A percentile compares a stretch with the other conserved stretches of the same genome.
phyloP scores from a whole-genome alignment of 2,888 invertebrate genomes.

The Exocentrus adspersus region DNA sequence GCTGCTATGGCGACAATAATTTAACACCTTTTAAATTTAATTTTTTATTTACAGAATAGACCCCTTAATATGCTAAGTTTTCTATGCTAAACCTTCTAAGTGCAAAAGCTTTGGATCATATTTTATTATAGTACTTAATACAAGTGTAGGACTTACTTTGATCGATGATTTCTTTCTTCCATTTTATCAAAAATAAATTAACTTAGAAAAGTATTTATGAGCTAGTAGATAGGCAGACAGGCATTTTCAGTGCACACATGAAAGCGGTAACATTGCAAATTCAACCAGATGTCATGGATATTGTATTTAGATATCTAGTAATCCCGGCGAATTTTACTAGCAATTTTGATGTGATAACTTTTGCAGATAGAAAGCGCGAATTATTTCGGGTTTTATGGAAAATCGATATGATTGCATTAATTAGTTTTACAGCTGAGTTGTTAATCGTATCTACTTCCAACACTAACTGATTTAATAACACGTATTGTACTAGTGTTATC shows the following conservation, averaged over 20 bases:
- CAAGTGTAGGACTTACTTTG: conserved; percentile 1
- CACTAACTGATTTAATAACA: conserved; percentile 13
- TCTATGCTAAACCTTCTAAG: too few relatives aligned
- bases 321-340: conserved; percentile 19
- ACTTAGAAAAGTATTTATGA: too few relatives aligned
- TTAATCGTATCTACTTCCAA: not conserved
- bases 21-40: too few relatives aligned
- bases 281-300: conserved; percentile 22
- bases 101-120: too few relatives aligned
- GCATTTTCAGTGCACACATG: conserved; percentile 13
- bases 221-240: not conserved
- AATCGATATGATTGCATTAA: conserved; percentile 14
- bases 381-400: not conserved
- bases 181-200: conserved; percentile 4
- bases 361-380: conserved; percentile 12
- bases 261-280: conserved; percentile 20
- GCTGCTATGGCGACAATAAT: too few relatives aligned
- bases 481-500: not conserved
- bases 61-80: too few relatives aligned
- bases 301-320: conserved; percentile 25
- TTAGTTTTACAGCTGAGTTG: not conserved
- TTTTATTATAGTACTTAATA: not conserved
- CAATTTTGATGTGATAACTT: conserved; percentile 18
- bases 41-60: too few relatives aligned
- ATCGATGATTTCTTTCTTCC: not conserved